Percentiles rank a stretch among this genome's conserved stretches.
Evolutionary conservation across 2,888 invertebrate species (phyloP).

Genomic region (Laspeyria flexula): DNA sequence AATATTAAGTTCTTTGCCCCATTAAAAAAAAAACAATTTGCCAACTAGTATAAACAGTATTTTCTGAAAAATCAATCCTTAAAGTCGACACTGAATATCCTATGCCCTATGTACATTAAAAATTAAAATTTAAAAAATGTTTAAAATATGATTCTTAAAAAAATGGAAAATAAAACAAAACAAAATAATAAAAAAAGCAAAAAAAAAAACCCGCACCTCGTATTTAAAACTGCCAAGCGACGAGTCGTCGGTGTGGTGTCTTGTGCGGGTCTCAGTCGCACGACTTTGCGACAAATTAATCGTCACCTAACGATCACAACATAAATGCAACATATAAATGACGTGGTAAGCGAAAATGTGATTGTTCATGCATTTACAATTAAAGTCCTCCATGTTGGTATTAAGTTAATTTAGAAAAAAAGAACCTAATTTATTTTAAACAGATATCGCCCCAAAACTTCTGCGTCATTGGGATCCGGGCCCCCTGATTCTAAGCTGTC

Average conservation of each 20-base stretch:
- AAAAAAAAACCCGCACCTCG: constrained; percentile 86
- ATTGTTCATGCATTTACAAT: constrained; percentile 30
- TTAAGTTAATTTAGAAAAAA: too few relatives aligned
- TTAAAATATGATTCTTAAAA: not conserved
- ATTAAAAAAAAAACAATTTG: too few relatives aligned
- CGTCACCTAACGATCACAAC: constrained; percentile 66
- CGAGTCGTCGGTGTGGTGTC: constrained; percentile 89
- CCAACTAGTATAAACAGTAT: too few relatives aligned
- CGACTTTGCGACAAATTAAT: constrained; percentile 69
- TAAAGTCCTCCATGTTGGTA: not conserved
- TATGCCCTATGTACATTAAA: too few relatives aligned
- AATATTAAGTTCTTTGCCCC: too few relatives aligned
- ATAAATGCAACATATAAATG: constrained; percentile 16
- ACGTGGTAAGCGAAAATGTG: constrained; percentile 25
- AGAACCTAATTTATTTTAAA: too few relatives aligned
- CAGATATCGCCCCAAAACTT: too few relatives aligned
- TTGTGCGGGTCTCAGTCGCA: constrained; percentile 75
- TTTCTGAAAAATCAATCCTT: too few relatives aligned
- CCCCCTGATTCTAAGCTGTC: too few relatives aligned
- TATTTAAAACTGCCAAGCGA: constrained; percentile 89
- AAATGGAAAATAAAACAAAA: not conserved
- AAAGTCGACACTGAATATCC: too few relatives aligned
- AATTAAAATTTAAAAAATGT: too few relatives aligned
- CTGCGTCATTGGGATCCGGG: too few relatives aligned
- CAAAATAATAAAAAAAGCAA: constrained; percentile 39